Conservation (phyloP, 2,797 vertebrate species). For the Thripadectes ignobilis region DNA sequence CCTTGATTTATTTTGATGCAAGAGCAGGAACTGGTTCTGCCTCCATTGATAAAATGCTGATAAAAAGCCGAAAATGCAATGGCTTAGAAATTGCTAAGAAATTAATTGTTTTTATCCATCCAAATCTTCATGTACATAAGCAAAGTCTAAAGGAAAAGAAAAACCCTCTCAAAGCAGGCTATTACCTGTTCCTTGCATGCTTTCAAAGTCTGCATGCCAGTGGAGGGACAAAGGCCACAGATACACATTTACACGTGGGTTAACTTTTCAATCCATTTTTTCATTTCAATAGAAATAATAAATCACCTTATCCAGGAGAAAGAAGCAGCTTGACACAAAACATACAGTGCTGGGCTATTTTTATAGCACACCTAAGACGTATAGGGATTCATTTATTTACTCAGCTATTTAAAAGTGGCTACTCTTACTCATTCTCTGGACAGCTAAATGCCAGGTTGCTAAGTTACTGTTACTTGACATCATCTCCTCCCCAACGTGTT, state of each 20-base stretch:
- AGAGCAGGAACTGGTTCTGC: slow-evolving; percentile 29
- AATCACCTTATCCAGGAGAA: slow-evolving; percentile 70
- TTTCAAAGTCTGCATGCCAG: slow-evolving; percentile 42
- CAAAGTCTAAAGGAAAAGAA: not conserved
- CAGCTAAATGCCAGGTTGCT: slow-evolving; percentile 83
- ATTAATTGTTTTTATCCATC: slow-evolving; percentile 32
- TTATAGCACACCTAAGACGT: slow-evolving; percentile 70
- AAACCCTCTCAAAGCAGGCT: not conserved
- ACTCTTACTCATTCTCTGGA: slow-evolving; percentile 75
- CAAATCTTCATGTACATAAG: slow-evolving; percentile 8
- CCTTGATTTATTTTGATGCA: slow-evolving; percentile 41
- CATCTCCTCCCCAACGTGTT: slow-evolving; percentile 79
- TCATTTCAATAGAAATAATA: slow-evolving; percentile 72
- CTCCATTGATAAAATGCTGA: slow-evolving; percentile 28
- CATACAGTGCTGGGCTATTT: slow-evolving; percentile 66
- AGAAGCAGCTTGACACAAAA: slow-evolving; percentile 69
- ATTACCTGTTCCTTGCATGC: slow-evolving; percentile 4
- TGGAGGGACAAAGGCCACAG: slow-evolving; percentile 52
- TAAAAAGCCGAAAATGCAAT: slow-evolving; percentile 26
- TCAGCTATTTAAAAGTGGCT: slow-evolving; percentile 75
- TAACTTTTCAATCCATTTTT: slow-evolving; percentile 72
- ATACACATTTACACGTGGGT: slow-evolving; percentile 64
- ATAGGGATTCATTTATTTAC: slow-evolving; percentile 73
- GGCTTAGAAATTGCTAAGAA: not conserved
- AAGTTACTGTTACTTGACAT: slow-evolving; percentile 87